Conservation (phyloP, 2,888 invertebrate species). For the Hydrotaea cyrtoneurina region DNA sequence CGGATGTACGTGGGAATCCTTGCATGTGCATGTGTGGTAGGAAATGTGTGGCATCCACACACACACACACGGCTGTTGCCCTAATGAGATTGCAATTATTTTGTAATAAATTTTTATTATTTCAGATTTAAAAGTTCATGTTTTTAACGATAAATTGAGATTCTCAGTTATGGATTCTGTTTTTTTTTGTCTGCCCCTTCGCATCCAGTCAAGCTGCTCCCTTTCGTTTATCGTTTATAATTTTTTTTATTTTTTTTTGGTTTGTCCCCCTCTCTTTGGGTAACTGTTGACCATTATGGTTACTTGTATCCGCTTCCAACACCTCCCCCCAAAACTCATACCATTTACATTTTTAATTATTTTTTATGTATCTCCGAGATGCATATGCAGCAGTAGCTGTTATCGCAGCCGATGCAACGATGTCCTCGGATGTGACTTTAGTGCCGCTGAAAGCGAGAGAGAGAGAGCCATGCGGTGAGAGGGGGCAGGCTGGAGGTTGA, state of each 20-base stretch:
- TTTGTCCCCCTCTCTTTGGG: too few species aligned
- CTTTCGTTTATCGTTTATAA: slow-evolving; percentile 50
- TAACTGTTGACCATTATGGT: neutral
- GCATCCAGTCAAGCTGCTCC: too few species aligned
- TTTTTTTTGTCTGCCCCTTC: slow-evolving; percentile 6
- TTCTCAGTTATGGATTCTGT: slow-evolving; percentile 37
- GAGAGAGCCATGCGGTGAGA: too few species aligned
- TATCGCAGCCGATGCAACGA: neutral
- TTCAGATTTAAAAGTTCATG: slow-evolving; percentile 75
- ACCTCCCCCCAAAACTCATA: neutral
- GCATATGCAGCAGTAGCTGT: neutral
- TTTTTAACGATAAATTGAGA: slow-evolving; percentile 65
- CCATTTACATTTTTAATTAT: slow-evolving; percentile 19
- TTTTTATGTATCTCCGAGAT: slow-evolving; percentile 21
- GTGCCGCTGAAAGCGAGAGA: too few species aligned
- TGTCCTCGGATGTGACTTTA: too few species aligned
- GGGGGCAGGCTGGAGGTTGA: too few species aligned
- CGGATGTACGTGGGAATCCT: slow-evolving; percentile 57
- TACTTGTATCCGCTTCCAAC: neutral
- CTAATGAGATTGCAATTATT: slow-evolving; percentile 80
- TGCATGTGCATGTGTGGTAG: slow-evolving; percentile 69
- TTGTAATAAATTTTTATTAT: slow-evolving; percentile 79
- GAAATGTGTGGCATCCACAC: neutral
- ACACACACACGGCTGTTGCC: slow-evolving; percentile 53
- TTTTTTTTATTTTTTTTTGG: slow-evolving; percentile 31